Evolutionary conservation across 2,888 invertebrate genomes (phyloP).

Genomic region (Tetropium fuscum): DNA sequence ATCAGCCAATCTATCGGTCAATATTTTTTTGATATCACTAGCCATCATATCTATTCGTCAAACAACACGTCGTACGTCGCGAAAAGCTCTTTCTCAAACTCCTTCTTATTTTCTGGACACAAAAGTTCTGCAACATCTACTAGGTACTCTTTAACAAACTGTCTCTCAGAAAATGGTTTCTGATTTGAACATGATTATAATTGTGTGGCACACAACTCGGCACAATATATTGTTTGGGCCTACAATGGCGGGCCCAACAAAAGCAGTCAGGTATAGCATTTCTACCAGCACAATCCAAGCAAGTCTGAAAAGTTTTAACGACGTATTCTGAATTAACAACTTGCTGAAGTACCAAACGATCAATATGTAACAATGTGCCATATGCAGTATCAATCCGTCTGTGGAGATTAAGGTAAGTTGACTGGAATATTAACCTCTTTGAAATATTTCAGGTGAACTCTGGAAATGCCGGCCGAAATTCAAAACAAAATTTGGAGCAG

Average conservation of each 20-base stretch:
- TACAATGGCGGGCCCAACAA: conserved; percentile 62
- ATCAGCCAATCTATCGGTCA: no score
- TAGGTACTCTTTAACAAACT: no score
- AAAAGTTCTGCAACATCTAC: no score
- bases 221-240: conserved; percentile 63
- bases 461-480: no score
- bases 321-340: conserved; percentile 67
- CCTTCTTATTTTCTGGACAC: no score
- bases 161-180: no score
- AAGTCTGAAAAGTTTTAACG: conserved; percentile 68
- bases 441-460: no score
- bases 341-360: conserved; percentile 63
- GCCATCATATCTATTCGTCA: no score
- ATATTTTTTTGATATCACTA: no score
- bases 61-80: no score
- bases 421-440: conserved; percentile 9
- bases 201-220: conserved; percentile 63
- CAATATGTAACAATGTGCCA: conserved; percentile 59
- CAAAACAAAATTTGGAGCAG: no score
- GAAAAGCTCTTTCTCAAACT: no score
- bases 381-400: conserved; percentile 48
- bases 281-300: conserved; percentile 63
- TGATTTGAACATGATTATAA: conserved; percentile 66
- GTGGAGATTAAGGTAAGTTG: conserved; percentile 15
- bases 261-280: conserved; percentile 64